phyloP scores from a whole-genome alignment of 2,797 vertebrate genomes.

The Tamandua tetradactyla region DNA sequence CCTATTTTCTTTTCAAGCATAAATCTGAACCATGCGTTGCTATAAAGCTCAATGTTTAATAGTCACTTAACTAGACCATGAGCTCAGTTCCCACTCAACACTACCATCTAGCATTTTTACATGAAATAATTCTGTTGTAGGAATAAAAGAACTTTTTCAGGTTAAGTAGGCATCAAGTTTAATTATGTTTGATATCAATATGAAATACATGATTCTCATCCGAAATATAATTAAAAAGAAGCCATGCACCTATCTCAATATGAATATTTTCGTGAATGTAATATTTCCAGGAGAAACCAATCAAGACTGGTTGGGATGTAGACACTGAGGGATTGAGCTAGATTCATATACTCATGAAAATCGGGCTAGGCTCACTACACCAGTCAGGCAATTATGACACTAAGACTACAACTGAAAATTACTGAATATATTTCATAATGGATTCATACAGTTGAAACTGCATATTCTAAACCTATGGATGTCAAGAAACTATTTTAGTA shows the following conservation, averaged over 20 bases:
- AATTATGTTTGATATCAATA: neutral
- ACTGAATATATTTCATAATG: neutral
- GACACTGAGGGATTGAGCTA: neutral
- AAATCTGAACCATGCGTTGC: neutral
- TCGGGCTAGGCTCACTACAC: neutral
- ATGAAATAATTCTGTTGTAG: neutral
- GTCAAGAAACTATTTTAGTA: neutral
- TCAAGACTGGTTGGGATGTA: neutral
- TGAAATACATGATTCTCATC: neutral
- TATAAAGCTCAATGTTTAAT: neutral
- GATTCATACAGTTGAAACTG: neutral
- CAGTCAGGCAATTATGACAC: neutral
- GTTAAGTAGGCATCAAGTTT: neutral
- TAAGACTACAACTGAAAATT: neutral
- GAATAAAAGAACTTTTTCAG: neutral
- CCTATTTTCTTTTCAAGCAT: neutral
- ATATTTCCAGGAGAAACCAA: neutral
- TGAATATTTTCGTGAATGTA: neutral
- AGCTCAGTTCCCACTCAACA: neutral
- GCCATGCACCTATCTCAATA: neutral
- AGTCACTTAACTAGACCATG: neutral
- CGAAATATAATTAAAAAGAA: neutral
- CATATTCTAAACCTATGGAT: neutral
- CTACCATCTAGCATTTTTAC: neutral
- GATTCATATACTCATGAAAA: neutral